phyloP scores from a whole-genome alignment of 1,140 invertebrate species.

The Drosophila punjabiensis region DNA sequence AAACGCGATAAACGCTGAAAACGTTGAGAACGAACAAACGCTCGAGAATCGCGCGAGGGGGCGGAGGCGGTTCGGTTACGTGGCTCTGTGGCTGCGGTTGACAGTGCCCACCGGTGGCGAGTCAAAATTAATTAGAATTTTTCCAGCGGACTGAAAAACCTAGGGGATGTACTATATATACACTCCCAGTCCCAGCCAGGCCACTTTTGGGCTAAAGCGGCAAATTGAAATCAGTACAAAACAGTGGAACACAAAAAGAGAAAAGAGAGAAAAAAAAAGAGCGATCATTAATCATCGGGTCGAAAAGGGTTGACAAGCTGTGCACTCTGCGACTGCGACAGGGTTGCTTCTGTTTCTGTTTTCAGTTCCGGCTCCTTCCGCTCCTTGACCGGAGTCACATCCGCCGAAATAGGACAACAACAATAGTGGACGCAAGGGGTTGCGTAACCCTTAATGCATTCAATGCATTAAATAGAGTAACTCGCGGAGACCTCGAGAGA shows the following conservation, averaged over 20 bases:
- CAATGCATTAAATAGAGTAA: slow-evolving; percentile 20
- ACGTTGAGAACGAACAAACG: slow-evolving; percentile 9
- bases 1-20: slow-evolving; percentile 76
- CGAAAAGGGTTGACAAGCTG: slow-evolving; percentile 77
- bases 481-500: not conserved
- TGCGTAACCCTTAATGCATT: slow-evolving; percentile 42
- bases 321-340: slow-evolving; percentile 37
- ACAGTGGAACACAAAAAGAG: slow-evolving; percentile 33
- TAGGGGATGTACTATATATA: slow-evolving; percentile 18
- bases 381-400: slow-evolving; percentile 53
- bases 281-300: slow-evolving; percentile 76
- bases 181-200: slow-evolving; percentile 19
- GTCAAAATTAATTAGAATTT: slow-evolving; percentile 84
- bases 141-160: slow-evolving; percentile 52
- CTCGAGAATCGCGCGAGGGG: not conserved
- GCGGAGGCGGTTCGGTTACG: slow-evolving; percentile 42
- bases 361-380: slow-evolving; percentile 30
- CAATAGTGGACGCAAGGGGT: not conserved
- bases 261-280: slow-evolving; percentile 45
- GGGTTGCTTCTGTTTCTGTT: slow-evolving; percentile 29
- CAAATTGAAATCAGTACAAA: slow-evolving; percentile 81
- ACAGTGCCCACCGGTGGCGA: slow-evolving; percentile 81
- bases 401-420: slow-evolving; percentile 17
- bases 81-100: slow-evolving; percentile 76
- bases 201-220: slow-evolving; percentile 29